Evolutionary conservation across 1,140 invertebrate genomes (phyloP).

Genomic region (Dysdera silvatica): DNA sequence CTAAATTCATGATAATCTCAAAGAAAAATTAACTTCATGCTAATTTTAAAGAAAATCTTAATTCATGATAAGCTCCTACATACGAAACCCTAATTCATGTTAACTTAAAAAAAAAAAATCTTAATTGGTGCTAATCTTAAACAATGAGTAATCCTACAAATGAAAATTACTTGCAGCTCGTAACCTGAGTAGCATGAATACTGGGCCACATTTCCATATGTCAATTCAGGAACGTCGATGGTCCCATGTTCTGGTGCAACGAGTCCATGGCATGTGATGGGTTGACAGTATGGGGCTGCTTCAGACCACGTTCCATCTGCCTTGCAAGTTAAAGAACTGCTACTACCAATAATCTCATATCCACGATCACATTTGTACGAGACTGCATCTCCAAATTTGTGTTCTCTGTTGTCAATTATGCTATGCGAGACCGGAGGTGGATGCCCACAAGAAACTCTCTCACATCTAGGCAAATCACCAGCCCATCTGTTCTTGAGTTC

Average conservation of each 20-base stretch:
- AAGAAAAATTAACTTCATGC: background rate
- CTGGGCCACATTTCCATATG: conserved; percentile 26
- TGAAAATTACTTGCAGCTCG: conserved; percentile 28
- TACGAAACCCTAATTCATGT: background rate
- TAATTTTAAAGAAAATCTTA: background rate
- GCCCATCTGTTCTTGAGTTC: conserved; percentile 19
- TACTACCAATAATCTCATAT: conserved; percentile 38
- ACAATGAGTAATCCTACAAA: background rate
- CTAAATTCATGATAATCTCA: background rate
- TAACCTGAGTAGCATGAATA: conserved; percentile 33
- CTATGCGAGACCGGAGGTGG: background rate
- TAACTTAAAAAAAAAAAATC: background rate
- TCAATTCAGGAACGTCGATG: conserved; percentile 24
- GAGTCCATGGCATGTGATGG: conserved; percentile 33
- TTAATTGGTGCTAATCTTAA: background rate
- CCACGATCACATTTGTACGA: conserved; percentile 44
- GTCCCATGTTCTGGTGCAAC: conserved; percentile 31
- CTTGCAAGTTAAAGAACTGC: conserved; percentile 32
- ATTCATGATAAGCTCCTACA: background rate
- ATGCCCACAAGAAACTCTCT: conserved; percentile 1
- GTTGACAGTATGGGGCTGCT: conserved; percentile 31
- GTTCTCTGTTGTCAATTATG: conserved; percentile 12
- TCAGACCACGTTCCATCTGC: conserved; percentile 39
- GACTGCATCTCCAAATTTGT: conserved; percentile 33
- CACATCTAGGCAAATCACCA: conserved; percentile 26